A percentile compares a stretch with the other conserved stretches of the same genome.
phyloP scores from a whole-genome alignment of 2,113 vertebrate genomes.

The Cinclus cinclus region DNA sequence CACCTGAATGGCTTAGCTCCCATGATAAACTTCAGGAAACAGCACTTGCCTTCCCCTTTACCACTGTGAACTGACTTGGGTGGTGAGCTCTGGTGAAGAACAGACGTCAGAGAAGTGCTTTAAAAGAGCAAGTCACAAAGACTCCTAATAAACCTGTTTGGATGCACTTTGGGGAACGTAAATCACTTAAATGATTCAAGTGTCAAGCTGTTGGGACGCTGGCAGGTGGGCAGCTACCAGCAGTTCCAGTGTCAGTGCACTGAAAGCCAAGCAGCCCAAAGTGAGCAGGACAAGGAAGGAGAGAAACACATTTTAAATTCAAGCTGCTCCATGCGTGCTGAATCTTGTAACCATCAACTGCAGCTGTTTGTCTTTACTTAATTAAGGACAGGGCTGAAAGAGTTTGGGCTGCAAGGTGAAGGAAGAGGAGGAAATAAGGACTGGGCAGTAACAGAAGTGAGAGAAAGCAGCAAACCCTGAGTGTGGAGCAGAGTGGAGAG shows the following conservation, averaged over 20 bases:
- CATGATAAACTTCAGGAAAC: neutral
- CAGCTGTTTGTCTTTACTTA: conserved; percentile 15
- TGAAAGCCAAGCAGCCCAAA: conserved; percentile 21
- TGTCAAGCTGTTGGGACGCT: conserved; percentile 1
- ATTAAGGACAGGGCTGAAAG: neutral
- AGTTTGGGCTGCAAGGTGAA: neutral
- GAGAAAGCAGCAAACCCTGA: neutral
- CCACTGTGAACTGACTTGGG: neutral
- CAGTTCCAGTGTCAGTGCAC: neutral
- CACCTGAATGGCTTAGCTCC: neutral
- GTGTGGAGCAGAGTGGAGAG: neutral
- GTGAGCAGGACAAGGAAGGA: neutral
- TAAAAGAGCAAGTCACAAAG: conserved; percentile 2
- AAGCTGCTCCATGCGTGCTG: conserved; percentile 27
- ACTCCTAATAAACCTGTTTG: conserved; percentile 34
- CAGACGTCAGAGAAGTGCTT: neutral
- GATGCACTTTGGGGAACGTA: conserved; percentile 48
- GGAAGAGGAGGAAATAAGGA: neutral
- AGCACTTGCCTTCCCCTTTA: conserved; percentile 9
- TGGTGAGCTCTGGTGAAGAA: neutral
- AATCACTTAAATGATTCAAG: conserved; percentile 74
- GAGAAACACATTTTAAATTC: conserved; percentile 19
- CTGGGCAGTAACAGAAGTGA: neutral
- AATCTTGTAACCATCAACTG: neutral
- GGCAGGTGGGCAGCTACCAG: conserved; percentile 19